phyloP scores from a whole-genome alignment of 1,140 invertebrate species.

The Diachasmimorpha longicaudata region DNA sequence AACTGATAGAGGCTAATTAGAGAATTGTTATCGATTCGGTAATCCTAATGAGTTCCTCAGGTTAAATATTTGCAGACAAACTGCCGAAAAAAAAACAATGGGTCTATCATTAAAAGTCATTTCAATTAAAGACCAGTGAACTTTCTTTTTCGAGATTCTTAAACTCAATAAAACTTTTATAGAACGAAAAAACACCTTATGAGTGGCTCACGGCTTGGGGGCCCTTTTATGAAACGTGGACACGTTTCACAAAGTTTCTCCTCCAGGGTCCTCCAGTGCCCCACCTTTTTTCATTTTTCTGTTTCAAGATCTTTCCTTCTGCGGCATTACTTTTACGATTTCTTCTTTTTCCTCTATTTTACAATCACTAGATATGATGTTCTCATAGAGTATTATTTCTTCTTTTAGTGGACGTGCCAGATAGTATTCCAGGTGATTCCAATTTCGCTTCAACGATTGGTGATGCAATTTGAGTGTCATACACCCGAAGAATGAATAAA shows the following conservation, averaged over 20 bases:
- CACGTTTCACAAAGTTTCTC: background rate
- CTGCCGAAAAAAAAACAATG: background rate
- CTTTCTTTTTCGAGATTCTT: background rate
- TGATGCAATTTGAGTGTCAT: background rate
- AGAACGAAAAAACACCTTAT: background rate
- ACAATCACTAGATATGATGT: background rate
- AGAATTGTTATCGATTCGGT: too few species aligned
- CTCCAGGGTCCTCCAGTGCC: background rate
- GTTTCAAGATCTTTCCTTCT: background rate
- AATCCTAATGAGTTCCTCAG: too few species aligned
- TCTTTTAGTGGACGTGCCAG: background rate
- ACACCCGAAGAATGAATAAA: constrained; percentile 18
- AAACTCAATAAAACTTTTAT: background rate
- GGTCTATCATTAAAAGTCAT: background rate
- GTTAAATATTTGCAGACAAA: too few species aligned
- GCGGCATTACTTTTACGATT: background rate
- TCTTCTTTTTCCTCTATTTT: background rate
- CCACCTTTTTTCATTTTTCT: background rate
- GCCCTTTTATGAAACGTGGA: background rate
- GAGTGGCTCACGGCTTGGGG: background rate
- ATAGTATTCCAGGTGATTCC: background rate
- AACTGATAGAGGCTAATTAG: too few species aligned
- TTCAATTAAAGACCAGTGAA: background rate
- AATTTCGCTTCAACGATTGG: background rate
- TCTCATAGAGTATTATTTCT: background rate